Base-by-base conservation (phyloP, 2,888 invertebrate genomes). In the Carpatolechia fugitivella region DNA sequence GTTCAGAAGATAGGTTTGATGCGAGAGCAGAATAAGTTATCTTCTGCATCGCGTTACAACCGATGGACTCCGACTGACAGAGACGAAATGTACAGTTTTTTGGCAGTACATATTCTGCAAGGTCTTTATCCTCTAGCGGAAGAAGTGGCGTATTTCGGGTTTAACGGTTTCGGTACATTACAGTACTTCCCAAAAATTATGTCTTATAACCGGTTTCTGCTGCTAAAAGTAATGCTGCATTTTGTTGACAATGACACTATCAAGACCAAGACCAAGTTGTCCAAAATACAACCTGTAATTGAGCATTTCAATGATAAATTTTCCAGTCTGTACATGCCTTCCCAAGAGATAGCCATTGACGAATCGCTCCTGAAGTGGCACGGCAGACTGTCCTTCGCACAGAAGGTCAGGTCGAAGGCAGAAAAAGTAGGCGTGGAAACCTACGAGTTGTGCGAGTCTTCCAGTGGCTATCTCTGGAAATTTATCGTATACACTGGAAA, bases 321-420 rank as follows among this genome's bases (percentile, higher is more conserved):
- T 58, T 59, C 60, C 1, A 52, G 30, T 1, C 33, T 65, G 14
- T 70, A 65, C 52, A 50, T 46, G 13, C 65, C 64, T 14, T 13
- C 46, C 1, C 66, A 66, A 53, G 59, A 68, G 18, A 65, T 68
- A 50, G 60, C 47, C 31, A 62, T 70, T 13, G 69, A 68, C 44
- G 67, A 70, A 24, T 65, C 61, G 0, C 66, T 67, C 3, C 51
- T 70, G 6, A 63, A 66, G 53, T 65, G 65, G 63, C 59, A 63
- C 10, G 63, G 63, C 2, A n/a, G 62, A 13, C n/a, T 67, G 10
- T 56, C 49, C n/a, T 65, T 68, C 8, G 58, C 60, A 13, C 64
- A 67, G 24, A 63, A 62, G 30, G 65, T 65, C 47, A 11, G 54
- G 0, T 38, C 63, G 0, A 67, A 64, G 14, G 64, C 54, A n/a